phyloP scores from a whole-genome alignment of 2,113 vertebrate genomes.

The Halichoeres trimaculatus region DNA sequence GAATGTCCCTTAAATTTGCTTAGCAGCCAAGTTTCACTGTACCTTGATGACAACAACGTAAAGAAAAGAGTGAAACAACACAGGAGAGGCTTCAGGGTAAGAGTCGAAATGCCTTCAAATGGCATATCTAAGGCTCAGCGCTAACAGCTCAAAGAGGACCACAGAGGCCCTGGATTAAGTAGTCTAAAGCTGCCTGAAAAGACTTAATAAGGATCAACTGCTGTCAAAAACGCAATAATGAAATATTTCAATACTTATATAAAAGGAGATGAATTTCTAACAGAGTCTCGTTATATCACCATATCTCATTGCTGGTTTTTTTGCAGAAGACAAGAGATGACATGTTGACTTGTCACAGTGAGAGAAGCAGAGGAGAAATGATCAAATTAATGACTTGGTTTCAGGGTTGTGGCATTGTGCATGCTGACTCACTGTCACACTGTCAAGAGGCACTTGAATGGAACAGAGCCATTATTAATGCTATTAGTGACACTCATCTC shows the following conservation, averaged over 20 bases:
- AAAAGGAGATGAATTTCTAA: background rate
- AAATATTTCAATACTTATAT: background rate
- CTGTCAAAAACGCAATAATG: background rate
- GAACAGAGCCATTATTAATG: background rate
- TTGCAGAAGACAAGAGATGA: background rate
- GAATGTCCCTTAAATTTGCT: too few species aligned
- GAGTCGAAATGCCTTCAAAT: background rate
- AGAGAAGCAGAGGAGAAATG: slow-evolving; percentile 7
- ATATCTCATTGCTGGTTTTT: background rate
- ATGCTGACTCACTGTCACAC: background rate
- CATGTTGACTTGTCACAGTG: slow-evolving; percentile 14
- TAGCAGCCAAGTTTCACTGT: too few species aligned
- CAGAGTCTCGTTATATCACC: background rate
- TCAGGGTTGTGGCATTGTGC: background rate
- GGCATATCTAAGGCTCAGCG: background rate
- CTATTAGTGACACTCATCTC: slow-evolving; percentile 5
- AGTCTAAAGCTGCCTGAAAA: background rate
- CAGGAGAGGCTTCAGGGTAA: background rate
- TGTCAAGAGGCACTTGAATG: slow-evolving; percentile 9
- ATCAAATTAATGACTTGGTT: slow-evolving; percentile 13
- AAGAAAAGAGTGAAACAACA: background rate
- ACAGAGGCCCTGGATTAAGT: background rate
- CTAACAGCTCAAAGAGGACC: background rate
- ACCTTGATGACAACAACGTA: background rate
- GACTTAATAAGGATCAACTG: background rate